A percentile compares a stretch with the other conserved stretches of the same genome.
Evolutionary conservation across 2,113 vertebrate species (phyloP).

Genomic region (Pelecanus crispus): DNA sequence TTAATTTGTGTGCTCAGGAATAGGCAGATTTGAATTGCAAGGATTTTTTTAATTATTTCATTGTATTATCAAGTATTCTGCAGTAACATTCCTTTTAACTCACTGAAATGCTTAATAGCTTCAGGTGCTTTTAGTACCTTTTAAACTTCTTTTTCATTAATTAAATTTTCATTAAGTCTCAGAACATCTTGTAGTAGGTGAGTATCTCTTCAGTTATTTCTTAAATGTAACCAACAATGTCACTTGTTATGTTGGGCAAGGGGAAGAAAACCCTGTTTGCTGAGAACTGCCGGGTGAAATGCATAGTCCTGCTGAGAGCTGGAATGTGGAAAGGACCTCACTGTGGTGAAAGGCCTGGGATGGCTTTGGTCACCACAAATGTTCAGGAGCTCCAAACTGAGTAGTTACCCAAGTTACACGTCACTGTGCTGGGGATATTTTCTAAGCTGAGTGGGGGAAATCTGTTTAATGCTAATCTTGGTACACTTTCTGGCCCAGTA

Average conservation of each 20-base stretch:
- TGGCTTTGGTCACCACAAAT: neutral
- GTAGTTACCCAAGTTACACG: neutral
- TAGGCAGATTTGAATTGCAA: neutral
- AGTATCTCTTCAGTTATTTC: neutral
- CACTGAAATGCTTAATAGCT: neutral
- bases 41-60: neutral
- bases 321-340: accelerated
- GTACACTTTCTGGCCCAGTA: neutral
- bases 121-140: neutral
- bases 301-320: neutral
- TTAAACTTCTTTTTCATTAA: neutral
- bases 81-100: neutral
- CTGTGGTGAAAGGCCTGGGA: neutral
- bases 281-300: neutral
- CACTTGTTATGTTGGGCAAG: neutral
- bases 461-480: neutral
- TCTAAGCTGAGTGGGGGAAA: neutral
- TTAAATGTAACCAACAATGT: neutral
- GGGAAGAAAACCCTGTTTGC: neutral
- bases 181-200: neutral
- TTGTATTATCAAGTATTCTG: neutral
- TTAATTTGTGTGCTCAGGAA: neutral
- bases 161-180: neutral
- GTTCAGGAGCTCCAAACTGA: neutral
- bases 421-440: neutral